These are phyloP conservation scores for Meteorus sp. DNA, from an alignment of 1,140 invertebrate genomes.

Conservation along the genomic window DNA sequence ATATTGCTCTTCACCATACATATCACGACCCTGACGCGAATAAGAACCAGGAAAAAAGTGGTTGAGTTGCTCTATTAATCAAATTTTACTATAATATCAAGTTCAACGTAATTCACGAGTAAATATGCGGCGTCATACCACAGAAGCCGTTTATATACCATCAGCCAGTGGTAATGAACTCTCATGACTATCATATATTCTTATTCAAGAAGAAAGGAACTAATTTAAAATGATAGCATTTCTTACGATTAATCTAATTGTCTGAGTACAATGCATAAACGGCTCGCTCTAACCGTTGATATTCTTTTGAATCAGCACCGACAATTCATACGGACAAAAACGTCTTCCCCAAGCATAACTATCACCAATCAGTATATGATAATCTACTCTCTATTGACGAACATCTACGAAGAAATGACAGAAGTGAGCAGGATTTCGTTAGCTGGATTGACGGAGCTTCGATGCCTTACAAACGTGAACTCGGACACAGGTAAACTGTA, in stretches of 20 bases:
- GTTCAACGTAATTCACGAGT: too few species aligned
- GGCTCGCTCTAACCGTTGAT: too few species aligned
- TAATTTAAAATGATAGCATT: too few species aligned
- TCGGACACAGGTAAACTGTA: slow-evolving; percentile 63
- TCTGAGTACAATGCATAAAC: too few species aligned
- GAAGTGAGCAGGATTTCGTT: slow-evolving; percentile 62
- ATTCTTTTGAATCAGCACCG: not conserved
- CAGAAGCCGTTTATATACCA: not conserved
- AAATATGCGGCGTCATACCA: too few species aligned
- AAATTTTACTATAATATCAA: too few species aligned
- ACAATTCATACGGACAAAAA: slow-evolving; percentile 23
- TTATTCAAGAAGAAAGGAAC: too few species aligned
- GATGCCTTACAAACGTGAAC: slow-evolving; percentile 59
- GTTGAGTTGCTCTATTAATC: too few species aligned
- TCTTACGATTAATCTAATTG: too few species aligned
- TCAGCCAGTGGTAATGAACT: not conserved
- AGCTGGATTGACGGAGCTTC: slow-evolving; percentile 62
- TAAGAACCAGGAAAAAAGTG: too few species aligned
- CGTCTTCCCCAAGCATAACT: slow-evolving; percentile 29
- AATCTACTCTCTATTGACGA: slow-evolving; percentile 27
- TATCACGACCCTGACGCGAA: too few species aligned
- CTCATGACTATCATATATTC: not conserved
- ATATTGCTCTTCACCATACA: too few species aligned
- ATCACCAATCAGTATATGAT: slow-evolving; percentile 16
- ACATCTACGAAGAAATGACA: slow-evolving; percentile 52